A percentile compares a stretch with the other conserved stretches of the same genome.
phyloP scores from a whole-genome alignment of 2,113 vertebrate species.

The Microtus richardsoni region DNA sequence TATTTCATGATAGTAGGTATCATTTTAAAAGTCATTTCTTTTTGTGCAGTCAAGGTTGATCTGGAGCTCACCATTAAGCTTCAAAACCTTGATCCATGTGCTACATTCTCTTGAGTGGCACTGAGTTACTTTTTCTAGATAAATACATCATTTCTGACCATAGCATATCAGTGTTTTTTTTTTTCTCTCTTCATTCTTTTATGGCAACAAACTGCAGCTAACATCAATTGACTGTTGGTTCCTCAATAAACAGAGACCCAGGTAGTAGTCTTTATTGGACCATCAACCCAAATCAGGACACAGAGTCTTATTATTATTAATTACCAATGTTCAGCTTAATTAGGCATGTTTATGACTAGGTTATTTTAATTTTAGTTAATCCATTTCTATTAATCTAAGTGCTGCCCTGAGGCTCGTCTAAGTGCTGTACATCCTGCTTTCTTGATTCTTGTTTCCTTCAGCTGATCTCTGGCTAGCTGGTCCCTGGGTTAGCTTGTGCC shows the following conservation, averaged over 20 bases:
- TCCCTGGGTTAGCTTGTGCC: background rate
- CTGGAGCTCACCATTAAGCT: too few species aligned
- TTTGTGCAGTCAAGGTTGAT: too few species aligned
- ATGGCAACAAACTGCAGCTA: background rate
- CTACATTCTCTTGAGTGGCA: too few species aligned
- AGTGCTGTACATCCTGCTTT: background rate
- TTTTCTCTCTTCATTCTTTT: background rate
- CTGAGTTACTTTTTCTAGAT: too few species aligned
- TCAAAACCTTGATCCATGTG: too few species aligned
- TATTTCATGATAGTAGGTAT: too few species aligned
- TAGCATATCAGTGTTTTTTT: background rate
- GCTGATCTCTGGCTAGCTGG: background rate
- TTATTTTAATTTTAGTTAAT: background rate
- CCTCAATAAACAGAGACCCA: background rate
- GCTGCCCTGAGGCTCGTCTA: background rate
- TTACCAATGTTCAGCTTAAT: background rate
- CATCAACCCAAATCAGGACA: background rate
- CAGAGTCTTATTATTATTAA: background rate
- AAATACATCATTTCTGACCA: background rate
- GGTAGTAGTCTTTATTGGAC: background rate
- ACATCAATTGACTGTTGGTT: rapidly evolving
- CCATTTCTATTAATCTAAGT: background rate
- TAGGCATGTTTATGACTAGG: background rate
- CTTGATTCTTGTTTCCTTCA: background rate
- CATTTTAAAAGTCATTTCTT: too few species aligned